Conservation (phyloP, 1,140 invertebrate genomes). For the Procambarus virginalis region DNA sequence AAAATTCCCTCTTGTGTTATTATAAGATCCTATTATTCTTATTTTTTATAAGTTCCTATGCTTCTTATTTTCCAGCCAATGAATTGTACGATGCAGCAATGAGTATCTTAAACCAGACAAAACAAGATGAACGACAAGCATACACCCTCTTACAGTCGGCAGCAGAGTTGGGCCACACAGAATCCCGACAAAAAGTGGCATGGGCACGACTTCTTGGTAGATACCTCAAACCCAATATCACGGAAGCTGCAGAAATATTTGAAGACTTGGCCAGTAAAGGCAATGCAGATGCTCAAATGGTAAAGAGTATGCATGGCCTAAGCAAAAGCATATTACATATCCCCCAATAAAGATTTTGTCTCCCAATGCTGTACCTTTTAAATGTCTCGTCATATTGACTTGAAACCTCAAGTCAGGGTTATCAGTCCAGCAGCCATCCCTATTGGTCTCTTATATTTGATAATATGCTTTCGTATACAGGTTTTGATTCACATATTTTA, state of each 20-base stretch:
- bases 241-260: constrained; percentile 85
- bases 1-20: too few relatives aligned
- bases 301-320: constrained; percentile 73
- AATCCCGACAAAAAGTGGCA: constrained; percentile 87
- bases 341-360: too few relatives aligned
- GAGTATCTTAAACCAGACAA: constrained; percentile 80
- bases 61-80: constrained; percentile 76
- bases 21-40: too few relatives aligned
- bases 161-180: constrained; percentile 84
- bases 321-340: too few relatives aligned
- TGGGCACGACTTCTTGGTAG: constrained; percentile 90
- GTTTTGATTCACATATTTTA: too few relatives aligned
- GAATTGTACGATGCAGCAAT: constrained; percentile 81
- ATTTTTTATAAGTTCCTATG: too few relatives aligned
- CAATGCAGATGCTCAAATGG: constrained; percentile 91
- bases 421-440: too few relatives aligned
- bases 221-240: constrained; percentile 82
- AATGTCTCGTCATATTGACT: too few relatives aligned
- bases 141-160: constrained; percentile 83
- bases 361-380: too few relatives aligned
- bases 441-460: too few relatives aligned
- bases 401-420: too few relatives aligned
- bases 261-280: constrained; percentile 84
- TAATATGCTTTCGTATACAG: too few relatives aligned
- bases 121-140: constrained; percentile 80